phyloP scores from a whole-genome alignment of 2,113 vertebrate genomes.

The Heterotis niloticus region DNA sequence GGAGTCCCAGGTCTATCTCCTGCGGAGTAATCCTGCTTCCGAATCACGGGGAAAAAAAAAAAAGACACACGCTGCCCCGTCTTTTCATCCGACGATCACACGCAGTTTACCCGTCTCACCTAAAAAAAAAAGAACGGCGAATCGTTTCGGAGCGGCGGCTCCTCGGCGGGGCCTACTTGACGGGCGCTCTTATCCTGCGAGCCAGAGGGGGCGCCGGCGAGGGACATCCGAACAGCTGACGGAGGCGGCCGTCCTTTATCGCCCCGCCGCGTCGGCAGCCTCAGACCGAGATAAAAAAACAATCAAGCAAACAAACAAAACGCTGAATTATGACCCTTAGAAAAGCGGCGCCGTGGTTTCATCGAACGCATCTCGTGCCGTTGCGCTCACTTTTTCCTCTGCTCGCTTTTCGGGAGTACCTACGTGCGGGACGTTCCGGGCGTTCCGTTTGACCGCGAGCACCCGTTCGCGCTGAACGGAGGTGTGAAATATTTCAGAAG shows the following conservation, averaged over 20 bases:
- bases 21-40: conserved; percentile 29
- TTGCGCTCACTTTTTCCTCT: no score
- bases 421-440: no score
- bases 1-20: conserved; percentile 26
- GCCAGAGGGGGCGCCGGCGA: neutral
- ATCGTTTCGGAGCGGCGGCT: conserved; percentile 17
- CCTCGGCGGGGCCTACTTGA: conserved; percentile 12
- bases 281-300: conserved; percentile 9
- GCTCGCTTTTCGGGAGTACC: no score
- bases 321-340: neutral
- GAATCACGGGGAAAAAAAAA: conserved; percentile 29
- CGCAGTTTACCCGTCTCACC: conserved; percentile 30
- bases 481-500: neutral
- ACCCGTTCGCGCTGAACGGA: neutral
- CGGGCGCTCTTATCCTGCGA: conserved; percentile 21
- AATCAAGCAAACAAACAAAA: neutral
- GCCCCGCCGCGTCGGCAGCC: neutral
- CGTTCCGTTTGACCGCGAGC: no score
- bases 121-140: conserved; percentile 18
- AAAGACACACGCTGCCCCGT: conserved; percentile 9
- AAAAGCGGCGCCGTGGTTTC: neutral
- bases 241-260: conserved; percentile 2
- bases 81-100: conserved; percentile 2
- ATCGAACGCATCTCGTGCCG: neutral
- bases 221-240: neutral